Evolutionary conservation across 2,888 invertebrate genomes (phyloP).

Genomic region (Trissoscelio sp.): DNA sequence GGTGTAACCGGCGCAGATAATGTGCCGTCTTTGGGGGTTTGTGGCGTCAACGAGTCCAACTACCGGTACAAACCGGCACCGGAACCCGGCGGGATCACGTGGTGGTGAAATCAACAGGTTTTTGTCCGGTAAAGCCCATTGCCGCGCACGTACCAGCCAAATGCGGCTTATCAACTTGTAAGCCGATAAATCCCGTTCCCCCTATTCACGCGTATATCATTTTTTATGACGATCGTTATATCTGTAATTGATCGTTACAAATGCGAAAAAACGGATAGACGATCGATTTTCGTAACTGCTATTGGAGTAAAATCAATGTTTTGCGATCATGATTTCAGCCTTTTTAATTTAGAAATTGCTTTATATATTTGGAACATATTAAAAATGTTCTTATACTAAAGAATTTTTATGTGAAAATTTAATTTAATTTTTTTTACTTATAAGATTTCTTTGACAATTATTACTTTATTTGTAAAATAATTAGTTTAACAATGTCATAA

Average conservation of each 20-base stretch:
- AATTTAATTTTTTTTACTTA: no score
- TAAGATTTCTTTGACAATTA: no score
- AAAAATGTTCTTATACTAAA: no score
- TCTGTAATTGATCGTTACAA: slow-evolving; percentile 34
- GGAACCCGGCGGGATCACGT: slow-evolving; percentile 52
- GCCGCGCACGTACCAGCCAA: slow-evolving; percentile 56
- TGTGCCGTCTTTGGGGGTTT: slow-evolving; percentile 7
- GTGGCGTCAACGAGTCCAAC: slow-evolving; percentile 34
- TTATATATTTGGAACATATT: no score
- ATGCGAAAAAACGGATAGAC: background rate
- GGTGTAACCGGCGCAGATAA: slow-evolving; percentile 45
- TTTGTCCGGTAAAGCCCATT: slow-evolving; percentile 69
- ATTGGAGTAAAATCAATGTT: background rate
- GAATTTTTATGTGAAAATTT: no score
- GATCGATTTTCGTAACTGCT: slow-evolving; percentile 1
- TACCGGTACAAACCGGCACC: slow-evolving; percentile 42
- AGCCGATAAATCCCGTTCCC: slow-evolving; percentile 71
- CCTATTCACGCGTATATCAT: slow-evolving; percentile 32
- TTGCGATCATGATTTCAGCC: no score
- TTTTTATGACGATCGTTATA: slow-evolving; percentile 53
- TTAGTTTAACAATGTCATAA: no score
- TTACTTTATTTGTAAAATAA: no score
- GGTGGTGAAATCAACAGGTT: slow-evolving; percentile 74
- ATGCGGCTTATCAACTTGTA: slow-evolving; percentile 72
- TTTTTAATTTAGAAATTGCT: no score